Evolutionary conservation across 2,888 invertebrate species (phyloP), one percentile per base, ranked within the genome.

Genomic region (Drosophila quinaria): DNA sequence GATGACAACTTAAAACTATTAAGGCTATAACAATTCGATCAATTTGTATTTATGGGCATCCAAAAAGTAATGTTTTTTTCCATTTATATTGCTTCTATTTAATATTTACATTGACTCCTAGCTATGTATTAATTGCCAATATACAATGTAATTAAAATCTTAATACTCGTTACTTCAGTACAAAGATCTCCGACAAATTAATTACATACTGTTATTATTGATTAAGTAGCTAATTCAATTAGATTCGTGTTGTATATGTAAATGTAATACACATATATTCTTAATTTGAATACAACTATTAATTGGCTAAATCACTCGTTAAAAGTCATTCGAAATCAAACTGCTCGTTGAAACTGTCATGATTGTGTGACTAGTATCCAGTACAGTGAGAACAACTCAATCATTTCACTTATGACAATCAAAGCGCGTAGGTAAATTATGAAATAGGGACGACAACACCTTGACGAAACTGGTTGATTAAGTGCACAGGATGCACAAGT

Each of bases 391-490:
- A 11, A 17, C 9, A 59, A 41, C 17, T 49, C 13, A 29, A 59
- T 41, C 37, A 51, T 35, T 54, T 44, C n/a, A 44, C 25, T 52
- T 8, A 25, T 37, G 17, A 25, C 52, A 52, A n/a, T 15, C 44
- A 29, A 17, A 25, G 41, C 13, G 39, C 17, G 10, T 29, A 49
- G 39, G 39, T 29, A 55, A 39, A 46, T 54, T 62, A 62, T 62
- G 37, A 25, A 37, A 44, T 9, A 10, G 15, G 10, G 13, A 35
- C 29, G 11, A 31, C 15, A 33, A 61, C 19, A 75, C 75, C 79
- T 78, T 66, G 72, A 68, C 54, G 64, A 65, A 65, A 60, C 62
- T 52, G 52, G 62, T 79, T 79, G 65, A 69, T 50, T 76, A 58
- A 71, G 61, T 64, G 64, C 61, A 33, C 56, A n/a, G 59, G 46